Percentiles rank a stretch among this genome's conserved stretches.
phyloP scores from a whole-genome alignment of 1,140 invertebrate genomes.

The Potamilus streckersoni region DNA sequence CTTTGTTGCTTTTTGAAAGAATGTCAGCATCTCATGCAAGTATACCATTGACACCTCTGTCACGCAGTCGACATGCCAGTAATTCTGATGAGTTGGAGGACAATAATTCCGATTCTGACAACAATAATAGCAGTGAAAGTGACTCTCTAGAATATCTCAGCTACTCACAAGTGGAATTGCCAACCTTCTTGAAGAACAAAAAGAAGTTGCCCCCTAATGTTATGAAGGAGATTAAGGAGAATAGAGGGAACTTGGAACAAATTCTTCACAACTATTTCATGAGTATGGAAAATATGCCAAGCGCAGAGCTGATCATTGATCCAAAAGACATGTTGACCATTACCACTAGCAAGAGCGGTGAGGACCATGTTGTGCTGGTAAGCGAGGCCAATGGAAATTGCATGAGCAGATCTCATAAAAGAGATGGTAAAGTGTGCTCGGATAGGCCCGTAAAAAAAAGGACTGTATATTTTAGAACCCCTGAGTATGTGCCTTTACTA shows the following conservation, averaged over 20 bases:
- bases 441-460: slow-evolving; percentile 20
- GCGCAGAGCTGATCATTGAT: no score
- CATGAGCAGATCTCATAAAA: not conserved
- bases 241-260: slow-evolving; percentile 7
- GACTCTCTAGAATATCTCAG: slow-evolving; percentile 34
- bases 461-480: slow-evolving; percentile 12
- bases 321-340: no score
- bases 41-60: slow-evolving; percentile 6
- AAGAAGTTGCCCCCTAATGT: slow-evolving; percentile 9
- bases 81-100: slow-evolving; percentile 31
- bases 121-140: slow-evolving; percentile 2
- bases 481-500: slow-evolving; percentile 47
- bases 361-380: slow-evolving; percentile 14
- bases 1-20: slow-evolving; percentile 53
- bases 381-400: slow-evolving; percentile 5
- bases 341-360: slow-evolving; percentile 13
- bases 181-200: slow-evolving; percentile 49
- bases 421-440: not conserved
- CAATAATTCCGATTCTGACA: slow-evolving; percentile 14
- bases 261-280: no score
- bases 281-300: no score
- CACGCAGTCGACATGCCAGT: slow-evolving; percentile 26
- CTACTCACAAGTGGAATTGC: slow-evolving; percentile 51
- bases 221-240: slow-evolving; percentile 41
- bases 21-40: slow-evolving; percentile 37